phyloP scores from a whole-genome alignment of 2,888 invertebrate species.

The Mesorhabditis sp. region DNA sequence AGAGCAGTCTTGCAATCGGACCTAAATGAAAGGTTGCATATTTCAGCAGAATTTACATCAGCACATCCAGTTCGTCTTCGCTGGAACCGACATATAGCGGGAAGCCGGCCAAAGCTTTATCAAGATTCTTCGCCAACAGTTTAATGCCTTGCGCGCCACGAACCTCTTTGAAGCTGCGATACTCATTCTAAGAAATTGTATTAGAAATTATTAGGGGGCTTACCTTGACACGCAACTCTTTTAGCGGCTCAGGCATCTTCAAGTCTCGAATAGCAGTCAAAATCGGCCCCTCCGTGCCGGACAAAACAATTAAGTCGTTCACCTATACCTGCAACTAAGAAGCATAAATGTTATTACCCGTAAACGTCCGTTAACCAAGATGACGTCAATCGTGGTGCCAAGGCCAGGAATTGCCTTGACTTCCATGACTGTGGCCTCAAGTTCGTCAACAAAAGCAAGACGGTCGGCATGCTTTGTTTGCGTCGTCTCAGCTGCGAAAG shows the following conservation, averaged over 20 bases:
- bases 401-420: constrained; percentile 91
- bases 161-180: constrained; percentile 88
- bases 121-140: constrained; percentile 84
- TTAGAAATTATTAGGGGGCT: neutral
- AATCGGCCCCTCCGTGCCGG: constrained; percentile 96
- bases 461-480: constrained; percentile 84
- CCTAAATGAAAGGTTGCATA: constrained; percentile 43
- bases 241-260: constrained; percentile 95
- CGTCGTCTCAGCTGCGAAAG: constrained; percentile 84
- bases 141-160: constrained; percentile 96
- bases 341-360: constrained; percentile 69
- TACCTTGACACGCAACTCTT: constrained; percentile 90
- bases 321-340: neutral
- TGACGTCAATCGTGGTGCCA: constrained; percentile 97
- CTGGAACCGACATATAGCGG: constrained; percentile 86
- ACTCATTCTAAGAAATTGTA: constrained; percentile 63
- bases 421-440: constrained; percentile 70
- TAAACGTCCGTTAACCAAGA: constrained; percentile 89
- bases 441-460: constrained; percentile 80
- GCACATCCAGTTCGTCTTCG: constrained; percentile 86
- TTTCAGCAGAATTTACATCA: constrained; percentile 60
- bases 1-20: constrained; percentile 84
- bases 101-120: constrained; percentile 86
- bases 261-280: constrained; percentile 93
- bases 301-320: constrained; percentile 81